Base-by-base conservation (phyloP, 2,113 vertebrate genomes). In the Prinia subflava region DNA sequence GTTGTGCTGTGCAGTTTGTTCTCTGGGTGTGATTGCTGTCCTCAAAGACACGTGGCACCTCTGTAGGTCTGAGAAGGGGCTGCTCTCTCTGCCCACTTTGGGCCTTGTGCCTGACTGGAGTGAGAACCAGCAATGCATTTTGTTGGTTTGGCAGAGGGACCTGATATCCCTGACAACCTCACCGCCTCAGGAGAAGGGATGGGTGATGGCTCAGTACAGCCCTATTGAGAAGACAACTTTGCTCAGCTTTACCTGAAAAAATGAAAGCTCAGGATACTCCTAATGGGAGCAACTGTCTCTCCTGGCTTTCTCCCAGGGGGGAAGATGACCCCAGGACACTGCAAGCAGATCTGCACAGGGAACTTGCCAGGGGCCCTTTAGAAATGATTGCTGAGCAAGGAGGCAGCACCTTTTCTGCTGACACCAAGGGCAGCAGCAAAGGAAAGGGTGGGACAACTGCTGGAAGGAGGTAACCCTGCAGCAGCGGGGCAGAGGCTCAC, bases 301-400 rank as follows among this genome's bases (percentile, higher is more conserved):
- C 47, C 64, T 96, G 90, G 88, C 76, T 92, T 78, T 91, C 49
- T 94, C 92, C 86, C 92, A 95, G 64, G 85, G 79, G 85, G 20
- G 13, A 71, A 62, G 71, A 86, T 90, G 90, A 95, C 85, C 83
- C 79, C 67, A 75, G 79, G 83, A 94, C 83, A 57, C 57, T 73
- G 74, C 76, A 91, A 76, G 44, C 76, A 87, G 83, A 65, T 59
- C 75, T 74, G 57, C 88, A 75, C 37, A 10, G 68, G 53, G 65
- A 78, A 75, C 60, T 87, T 87, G 92, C 76, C 80, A 94, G 73
- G 74, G 80, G 90, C 64, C 76, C 2, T 6, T 74, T 79, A 46
- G 88, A 65, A 92, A 73, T 9, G 69, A 87, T 21, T 90, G 95
- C 93, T 93, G 92, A 95, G 93, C 92, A 95, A 87, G 88, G 90